These are phyloP conservation scores for Aphelenchoides bicaudatus DNA, from an alignment of 2,888 invertebrate species.

Conservation along the genomic window DNA sequence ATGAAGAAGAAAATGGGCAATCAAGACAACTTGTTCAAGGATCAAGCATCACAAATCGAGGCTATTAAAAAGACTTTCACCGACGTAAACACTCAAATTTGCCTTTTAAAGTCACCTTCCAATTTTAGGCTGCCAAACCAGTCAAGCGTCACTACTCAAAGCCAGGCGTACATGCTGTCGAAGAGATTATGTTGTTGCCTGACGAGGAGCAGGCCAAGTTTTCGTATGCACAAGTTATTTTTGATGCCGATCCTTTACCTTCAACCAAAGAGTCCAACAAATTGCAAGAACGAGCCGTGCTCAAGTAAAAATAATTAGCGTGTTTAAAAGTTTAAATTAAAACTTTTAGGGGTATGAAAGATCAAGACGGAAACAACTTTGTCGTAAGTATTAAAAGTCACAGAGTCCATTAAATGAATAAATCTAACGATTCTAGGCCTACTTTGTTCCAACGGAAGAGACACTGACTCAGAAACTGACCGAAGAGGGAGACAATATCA, in stretches of 20 bases:
- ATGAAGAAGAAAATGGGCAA: slow-evolving; percentile 75
- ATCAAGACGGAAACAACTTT: slow-evolving; percentile 96
- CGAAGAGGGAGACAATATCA: slow-evolving; percentile 62
- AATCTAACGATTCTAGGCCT: too few relatives aligned
- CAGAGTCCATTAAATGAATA: too few relatives aligned
- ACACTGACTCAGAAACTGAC: slow-evolving; percentile 84
- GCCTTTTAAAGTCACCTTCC: not conserved
- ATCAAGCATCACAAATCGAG: slow-evolving; percentile 89
- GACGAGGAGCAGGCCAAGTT: slow-evolving; percentile 97
- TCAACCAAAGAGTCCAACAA: slow-evolving; percentile 68
- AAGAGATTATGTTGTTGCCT: slow-evolving; percentile 82
- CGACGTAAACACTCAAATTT: slow-evolving; percentile 68
- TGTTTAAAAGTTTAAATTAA: slow-evolving; percentile 35
- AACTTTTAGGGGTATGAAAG: slow-evolving; percentile 85
- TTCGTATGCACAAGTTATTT: slow-evolving; percentile 91
- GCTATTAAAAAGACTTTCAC: slow-evolving; percentile 96
- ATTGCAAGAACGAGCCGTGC: slow-evolving; percentile 30
- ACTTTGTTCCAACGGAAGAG: slow-evolving; percentile 90
- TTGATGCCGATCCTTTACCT: slow-evolving; percentile 95
- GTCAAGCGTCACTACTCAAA: slow-evolving; percentile 83
- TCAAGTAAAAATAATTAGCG: too few relatives aligned
- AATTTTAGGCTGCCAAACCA: slow-evolving; percentile 63
- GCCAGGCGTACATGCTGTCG: slow-evolving; percentile 85
- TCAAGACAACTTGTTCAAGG: slow-evolving; percentile 82
- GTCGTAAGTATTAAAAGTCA: too few relatives aligned